Conservation (phyloP, 2,797 vertebrate genomes). For the Psittacula echo region DNA sequence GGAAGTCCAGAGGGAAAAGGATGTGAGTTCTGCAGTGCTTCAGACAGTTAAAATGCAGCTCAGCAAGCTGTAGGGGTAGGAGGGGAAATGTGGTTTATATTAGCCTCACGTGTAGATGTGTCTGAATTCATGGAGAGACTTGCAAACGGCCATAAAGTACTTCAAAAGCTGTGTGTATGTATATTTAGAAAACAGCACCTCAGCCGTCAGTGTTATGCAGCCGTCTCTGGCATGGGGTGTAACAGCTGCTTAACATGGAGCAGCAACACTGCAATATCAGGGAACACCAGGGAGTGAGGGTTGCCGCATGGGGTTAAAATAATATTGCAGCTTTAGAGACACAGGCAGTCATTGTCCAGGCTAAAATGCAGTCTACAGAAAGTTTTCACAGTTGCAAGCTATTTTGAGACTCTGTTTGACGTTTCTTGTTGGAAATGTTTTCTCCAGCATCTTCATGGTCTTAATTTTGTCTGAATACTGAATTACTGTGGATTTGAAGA, state of each 20-base stretch:
- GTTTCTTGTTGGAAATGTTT: background rate
- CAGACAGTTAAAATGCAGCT: background rate
- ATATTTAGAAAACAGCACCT: conserved; percentile 28
- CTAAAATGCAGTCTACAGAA: background rate
- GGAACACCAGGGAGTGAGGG: background rate
- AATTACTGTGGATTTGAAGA: background rate
- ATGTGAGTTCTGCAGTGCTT: background rate
- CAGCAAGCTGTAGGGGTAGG: background rate
- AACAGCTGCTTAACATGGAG: conserved; percentile 41
- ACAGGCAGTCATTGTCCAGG: background rate
- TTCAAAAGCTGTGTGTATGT: background rate
- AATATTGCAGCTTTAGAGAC: background rate
- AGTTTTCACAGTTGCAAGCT: background rate
- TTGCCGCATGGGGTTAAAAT: background rate
- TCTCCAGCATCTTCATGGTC: background rate
- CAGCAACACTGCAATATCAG: background rate
- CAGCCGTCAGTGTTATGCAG: background rate
- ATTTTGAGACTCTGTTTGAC: background rate
- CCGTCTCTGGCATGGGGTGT: conserved; percentile 39
- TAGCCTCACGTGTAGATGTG: background rate
- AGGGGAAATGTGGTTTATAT: background rate
- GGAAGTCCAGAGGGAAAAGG: background rate
- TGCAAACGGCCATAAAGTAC: background rate
- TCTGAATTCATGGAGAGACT: background rate
- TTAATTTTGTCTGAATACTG: background rate